Evolutionary conservation across 2,797 vertebrate genomes (phyloP), one percentile per base, ranked within the genome.

Genomic region (Enteromius afrohamiltoni): DNA sequence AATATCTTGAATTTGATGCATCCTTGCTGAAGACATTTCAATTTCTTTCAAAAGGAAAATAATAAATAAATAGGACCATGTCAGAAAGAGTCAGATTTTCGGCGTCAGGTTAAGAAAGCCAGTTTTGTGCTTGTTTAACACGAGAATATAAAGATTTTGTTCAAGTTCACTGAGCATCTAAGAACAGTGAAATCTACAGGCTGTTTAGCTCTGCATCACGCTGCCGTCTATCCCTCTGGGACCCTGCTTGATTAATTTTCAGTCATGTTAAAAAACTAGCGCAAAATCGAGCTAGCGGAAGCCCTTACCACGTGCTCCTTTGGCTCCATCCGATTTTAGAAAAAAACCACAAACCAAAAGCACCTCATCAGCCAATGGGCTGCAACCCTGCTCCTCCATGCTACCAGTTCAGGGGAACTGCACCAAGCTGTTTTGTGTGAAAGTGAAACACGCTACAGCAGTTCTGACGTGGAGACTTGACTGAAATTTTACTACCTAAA

Each of bases 301-400:
- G 86, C 80, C 49, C 76, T 75, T 62, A 87, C 88, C 85, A 87
- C 80, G 80, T 86, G 85, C 75, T 86, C 73, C 75, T 16, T 53
- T 45, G 70, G 26, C 85, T 74, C 83, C 71, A 79, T 86, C 85
- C 89, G 88, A 86, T 90, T 90, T 90, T 87, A 89, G 88, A 37
- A 83, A 85, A 85, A 71, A 89, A 87, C 84, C 85, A 86, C 88
- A 87, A 87, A 86, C 81, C 79, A 88, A 82, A 70, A 77, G 76
- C 42, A 34, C 26, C 58, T 77, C 82, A 82, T 62, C 76, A 90
- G 87, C 90, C 90, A 92, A 87, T 88, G 65, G 83, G 86, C 83
- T 90, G 88, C 88, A 84, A 83, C 78, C 21, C 42, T 85, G 85
- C 85, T 86, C 60, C 83, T 74, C 42, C 69, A 84, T 85, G 81